Percentiles rank a stretch among this genome's conserved stretches.
phyloP scores from a whole-genome alignment of 1,140 invertebrate species.

The Brachionus rotundiformis region DNA sequence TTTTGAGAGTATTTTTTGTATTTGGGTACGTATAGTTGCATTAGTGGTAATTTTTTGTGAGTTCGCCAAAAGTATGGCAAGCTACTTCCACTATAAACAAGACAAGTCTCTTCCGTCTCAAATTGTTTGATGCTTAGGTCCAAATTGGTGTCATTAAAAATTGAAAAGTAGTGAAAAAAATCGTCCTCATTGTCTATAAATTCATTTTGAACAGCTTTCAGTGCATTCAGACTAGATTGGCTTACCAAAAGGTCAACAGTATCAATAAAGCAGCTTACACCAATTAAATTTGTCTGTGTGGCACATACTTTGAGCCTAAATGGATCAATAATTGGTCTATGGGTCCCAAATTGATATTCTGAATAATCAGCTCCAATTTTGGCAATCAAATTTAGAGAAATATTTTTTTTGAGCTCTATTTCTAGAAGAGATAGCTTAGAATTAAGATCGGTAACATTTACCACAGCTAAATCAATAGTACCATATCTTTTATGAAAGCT shows the following conservation, averaged over 20 bases:
- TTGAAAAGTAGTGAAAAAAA: conserved; percentile 8
- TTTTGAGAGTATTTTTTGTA: conserved; percentile 30
- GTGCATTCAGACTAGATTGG: background rate
- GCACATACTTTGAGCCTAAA: background rate
- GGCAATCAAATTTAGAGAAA: background rate
- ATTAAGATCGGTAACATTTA: background rate
- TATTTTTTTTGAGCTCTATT: background rate
- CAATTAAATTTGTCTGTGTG: background rate
- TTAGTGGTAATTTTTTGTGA: conserved; percentile 38
- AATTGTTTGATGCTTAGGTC: conserved; percentile 29
- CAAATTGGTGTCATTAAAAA: conserved; percentile 32
- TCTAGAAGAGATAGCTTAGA: background rate
- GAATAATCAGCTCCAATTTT: conserved; percentile 1
- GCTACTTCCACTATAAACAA: background rate
- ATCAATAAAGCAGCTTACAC: background rate
- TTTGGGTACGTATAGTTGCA: conserved; percentile 42
- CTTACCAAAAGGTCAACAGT: background rate
- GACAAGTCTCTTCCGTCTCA: conserved; percentile 41
- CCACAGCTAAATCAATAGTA: background rate
- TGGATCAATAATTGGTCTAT: conserved; percentile 30
- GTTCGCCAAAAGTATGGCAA: conserved; percentile 44
- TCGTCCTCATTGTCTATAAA: background rate
- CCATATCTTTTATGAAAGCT: background rate
- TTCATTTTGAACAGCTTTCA: conserved; percentile 36
- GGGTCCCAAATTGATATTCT: conserved; percentile 42